These are phyloP conservation scores for Geotrypetes seraphini DNA, from an alignment of 2,797 vertebrate genomes.

Conservation along the genomic window DNA sequence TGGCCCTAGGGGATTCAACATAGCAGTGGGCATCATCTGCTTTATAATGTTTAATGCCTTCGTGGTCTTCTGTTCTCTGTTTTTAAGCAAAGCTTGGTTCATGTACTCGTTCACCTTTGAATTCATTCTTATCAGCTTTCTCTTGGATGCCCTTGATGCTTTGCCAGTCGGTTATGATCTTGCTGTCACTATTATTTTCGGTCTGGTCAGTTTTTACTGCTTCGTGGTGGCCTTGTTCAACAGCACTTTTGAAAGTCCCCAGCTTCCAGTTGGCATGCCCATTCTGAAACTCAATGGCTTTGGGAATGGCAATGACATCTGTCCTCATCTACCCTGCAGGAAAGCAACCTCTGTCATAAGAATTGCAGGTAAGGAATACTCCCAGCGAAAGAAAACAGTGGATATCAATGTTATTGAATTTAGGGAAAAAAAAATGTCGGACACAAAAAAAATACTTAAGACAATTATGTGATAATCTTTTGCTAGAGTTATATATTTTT, in stretches of 20 bases:
- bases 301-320: slow-evolving; percentile 34
- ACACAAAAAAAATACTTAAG: no score
- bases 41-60: slow-evolving; percentile 74
- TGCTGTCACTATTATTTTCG: slow-evolving; percentile 65
- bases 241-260: slow-evolving; percentile 57
- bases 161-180: slow-evolving; percentile 64
- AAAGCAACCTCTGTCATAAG: slow-evolving; percentile 68
- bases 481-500: no score
- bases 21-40: slow-evolving; percentile 60
- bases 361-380: slow-evolving; percentile 64
- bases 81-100: slow-evolving; percentile 67
- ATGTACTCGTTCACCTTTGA: slow-evolving; percentile 61
- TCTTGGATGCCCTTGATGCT: slow-evolving; percentile 56
- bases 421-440: no score
- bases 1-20: slow-evolving; percentile 50
- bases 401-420: no score
- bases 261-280: slow-evolving; percentile 60
- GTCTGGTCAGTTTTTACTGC: slow-evolving; percentile 76
- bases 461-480: no score
- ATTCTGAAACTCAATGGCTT: slow-evolving; percentile 56
- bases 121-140: slow-evolving; percentile 67
- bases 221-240: slow-evolving; percentile 67
- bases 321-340: slow-evolving; percentile 62
- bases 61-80: slow-evolving; percentile 56
- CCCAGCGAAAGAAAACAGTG: rapidly evolving